Evolutionary conservation across 2,888 invertebrate genomes (phyloP).

Genomic region (Nasonia oneida): DNA sequence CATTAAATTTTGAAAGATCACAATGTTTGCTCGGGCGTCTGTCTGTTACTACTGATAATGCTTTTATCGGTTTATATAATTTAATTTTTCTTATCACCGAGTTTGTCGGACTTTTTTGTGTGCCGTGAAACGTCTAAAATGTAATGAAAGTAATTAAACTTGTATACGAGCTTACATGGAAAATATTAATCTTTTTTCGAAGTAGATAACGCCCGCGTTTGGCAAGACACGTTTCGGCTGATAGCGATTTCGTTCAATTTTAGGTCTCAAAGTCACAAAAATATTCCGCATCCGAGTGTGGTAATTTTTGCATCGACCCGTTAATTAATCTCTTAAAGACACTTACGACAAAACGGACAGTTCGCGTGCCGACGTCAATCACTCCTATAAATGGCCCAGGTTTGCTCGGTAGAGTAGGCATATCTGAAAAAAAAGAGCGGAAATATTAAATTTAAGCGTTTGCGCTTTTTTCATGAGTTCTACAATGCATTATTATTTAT

Average conservation of each 20-base stretch:
- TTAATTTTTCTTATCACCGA: neutral
- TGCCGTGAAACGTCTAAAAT: too few species aligned
- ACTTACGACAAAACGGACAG: conserved; percentile 90
- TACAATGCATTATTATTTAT: neutral
- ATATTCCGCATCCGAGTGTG: neutral
- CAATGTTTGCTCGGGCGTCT: neutral
- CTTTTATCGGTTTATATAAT: neutral
- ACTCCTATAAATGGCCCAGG: conserved; percentile 88
- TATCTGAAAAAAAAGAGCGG: conserved; percentile 67
- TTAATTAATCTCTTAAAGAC: neutral
- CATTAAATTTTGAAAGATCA: neutral
- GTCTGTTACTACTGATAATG: neutral
- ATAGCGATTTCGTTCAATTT: neutral
- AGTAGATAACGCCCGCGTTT: neutral
- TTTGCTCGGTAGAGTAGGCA: conserved; percentile 69
- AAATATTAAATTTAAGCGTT: neutral
- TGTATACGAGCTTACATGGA: neutral
- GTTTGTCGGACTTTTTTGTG: too few species aligned
- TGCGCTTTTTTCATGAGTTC: neutral
- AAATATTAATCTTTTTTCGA: neutral
- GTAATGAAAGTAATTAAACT: too few species aligned
- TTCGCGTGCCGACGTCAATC: conserved; percentile 97
- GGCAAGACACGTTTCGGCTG: neutral
- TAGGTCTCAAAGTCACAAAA: neutral
- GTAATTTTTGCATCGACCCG: neutral